These are phyloP conservation scores for Nomada fabriciana DNA, from an alignment of 2,888 invertebrate species.

Conservation along the genomic window DNA sequence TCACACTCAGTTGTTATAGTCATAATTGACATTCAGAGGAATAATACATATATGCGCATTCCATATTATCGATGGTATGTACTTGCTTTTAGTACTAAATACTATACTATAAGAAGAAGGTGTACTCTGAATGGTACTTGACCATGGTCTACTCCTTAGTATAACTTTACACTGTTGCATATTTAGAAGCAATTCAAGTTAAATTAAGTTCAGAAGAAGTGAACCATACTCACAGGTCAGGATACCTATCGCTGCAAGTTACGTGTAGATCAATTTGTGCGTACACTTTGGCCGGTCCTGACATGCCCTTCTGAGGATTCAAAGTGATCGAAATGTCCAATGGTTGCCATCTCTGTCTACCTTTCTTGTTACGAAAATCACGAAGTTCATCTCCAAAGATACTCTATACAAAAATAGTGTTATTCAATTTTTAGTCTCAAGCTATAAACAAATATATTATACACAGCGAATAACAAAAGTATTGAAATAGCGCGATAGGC, in stretches of 20 bases:
- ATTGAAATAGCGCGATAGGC: too few relatives aligned
- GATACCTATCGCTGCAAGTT: constrained; percentile 91
- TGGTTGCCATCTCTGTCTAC: constrained; percentile 90
- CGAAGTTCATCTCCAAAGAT: constrained; percentile 91
- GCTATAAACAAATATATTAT: too few relatives aligned
- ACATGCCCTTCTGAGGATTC: constrained; percentile 91
- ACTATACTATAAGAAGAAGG: too few relatives aligned
- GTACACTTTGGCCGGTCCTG: constrained; percentile 88
- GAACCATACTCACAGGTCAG: constrained; percentile 89
- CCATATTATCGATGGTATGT: too few relatives aligned
- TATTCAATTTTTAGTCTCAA: not conserved
- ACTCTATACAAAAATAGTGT: constrained; percentile 85
- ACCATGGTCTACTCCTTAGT: not conserved
- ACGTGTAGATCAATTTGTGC: constrained; percentile 91
- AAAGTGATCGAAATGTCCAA: constrained; percentile 90
- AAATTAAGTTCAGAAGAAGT: not conserved
- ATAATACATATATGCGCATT: too few relatives aligned
- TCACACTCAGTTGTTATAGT: too few relatives aligned
- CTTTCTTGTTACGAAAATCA: constrained; percentile 87
- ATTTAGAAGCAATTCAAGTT: not conserved
- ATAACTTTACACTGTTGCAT: not conserved
- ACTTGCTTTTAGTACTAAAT: too few relatives aligned
- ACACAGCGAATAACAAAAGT: too few relatives aligned
- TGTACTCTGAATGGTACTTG: too few relatives aligned
- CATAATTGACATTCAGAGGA: too few relatives aligned